Evolutionary conservation across 2,113 vertebrate species (phyloP).

Genomic region (Labrus mixtus): DNA sequence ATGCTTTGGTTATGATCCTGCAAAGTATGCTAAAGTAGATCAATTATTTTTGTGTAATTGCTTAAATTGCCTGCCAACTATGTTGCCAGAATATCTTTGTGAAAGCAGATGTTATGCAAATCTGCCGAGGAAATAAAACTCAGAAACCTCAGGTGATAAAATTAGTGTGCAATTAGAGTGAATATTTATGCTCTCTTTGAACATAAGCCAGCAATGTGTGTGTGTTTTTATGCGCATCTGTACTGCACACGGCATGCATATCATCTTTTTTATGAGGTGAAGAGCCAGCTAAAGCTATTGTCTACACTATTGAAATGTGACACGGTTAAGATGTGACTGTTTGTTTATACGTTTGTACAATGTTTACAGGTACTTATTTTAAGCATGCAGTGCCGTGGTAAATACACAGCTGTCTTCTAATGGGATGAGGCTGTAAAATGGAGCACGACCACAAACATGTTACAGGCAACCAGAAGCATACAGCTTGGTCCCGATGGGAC

Average conservation of each 20-base stretch:
- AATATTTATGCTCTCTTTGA: conserved; percentile 57
- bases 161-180: conserved; percentile 39
- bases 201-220: conserved; percentile 33
- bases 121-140: conserved; percentile 30
- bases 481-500: conserved; percentile 1
- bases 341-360: conserved; percentile 35
- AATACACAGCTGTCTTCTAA: conserved; percentile 23
- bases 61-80: conserved; percentile 44
- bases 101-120: conserved; percentile 53
- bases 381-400: conserved; percentile 22
- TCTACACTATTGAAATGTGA: conserved; percentile 18
- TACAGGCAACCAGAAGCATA: conserved; percentile 1
- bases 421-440: conserved; percentile 14
- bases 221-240: conserved; percentile 46
- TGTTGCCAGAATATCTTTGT: conserved; percentile 18
- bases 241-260: not conserved
- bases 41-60: conserved; percentile 55
- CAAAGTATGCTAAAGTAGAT: conserved; percentile 36
- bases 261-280: conserved; percentile 13
- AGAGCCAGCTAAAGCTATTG: conserved; percentile 27
- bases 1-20: conserved; percentile 51
- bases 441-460: conserved; percentile 38
- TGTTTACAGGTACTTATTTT: conserved; percentile 11
- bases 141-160: conserved; percentile 41
- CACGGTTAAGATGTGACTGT: conserved; percentile 21